These are phyloP conservation scores for Mythimna impura DNA, from an alignment of 2,888 invertebrate genomes.

Conservation along the genomic window DNA sequence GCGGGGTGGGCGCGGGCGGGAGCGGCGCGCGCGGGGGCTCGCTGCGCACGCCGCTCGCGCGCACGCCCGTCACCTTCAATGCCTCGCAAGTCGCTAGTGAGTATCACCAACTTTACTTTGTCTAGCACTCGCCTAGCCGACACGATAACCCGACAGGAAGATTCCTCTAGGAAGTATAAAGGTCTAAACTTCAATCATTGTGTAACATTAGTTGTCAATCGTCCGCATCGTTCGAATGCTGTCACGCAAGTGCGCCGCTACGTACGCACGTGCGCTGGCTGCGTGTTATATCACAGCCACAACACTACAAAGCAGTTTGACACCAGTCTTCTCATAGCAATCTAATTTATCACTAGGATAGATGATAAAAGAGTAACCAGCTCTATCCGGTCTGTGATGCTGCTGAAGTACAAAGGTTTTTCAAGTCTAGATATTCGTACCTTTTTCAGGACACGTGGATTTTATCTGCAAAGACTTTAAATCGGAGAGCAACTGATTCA, in stretches of 20 bases:
- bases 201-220: too few relatives aligned
- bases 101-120: constrained; percentile 58
- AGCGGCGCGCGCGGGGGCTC: constrained; percentile 85
- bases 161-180: background rate
- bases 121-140: background rate
- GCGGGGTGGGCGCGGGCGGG: constrained; percentile 67
- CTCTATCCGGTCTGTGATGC: background rate
- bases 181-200: too few relatives aligned
- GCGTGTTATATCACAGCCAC: too few relatives aligned
- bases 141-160: background rate
- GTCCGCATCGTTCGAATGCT: too few relatives aligned
- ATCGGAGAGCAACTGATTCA: constrained; percentile 20
- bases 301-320: background rate
- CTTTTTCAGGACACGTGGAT: constrained; percentile 33
- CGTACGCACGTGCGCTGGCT: too few relatives aligned
- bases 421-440: constrained; percentile 33
- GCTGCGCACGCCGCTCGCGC: constrained; percentile 86
- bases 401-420: background rate
- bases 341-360: background rate
- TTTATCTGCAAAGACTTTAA: constrained; percentile 21
- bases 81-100: constrained; percentile 87
- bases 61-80: constrained; percentile 88
- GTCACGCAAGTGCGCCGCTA: too few relatives aligned
- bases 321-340: background rate
- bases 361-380: background rate